Base-by-base conservation (phyloP, 1,140 invertebrate species). In the Leptopilina boulardi region DNA sequence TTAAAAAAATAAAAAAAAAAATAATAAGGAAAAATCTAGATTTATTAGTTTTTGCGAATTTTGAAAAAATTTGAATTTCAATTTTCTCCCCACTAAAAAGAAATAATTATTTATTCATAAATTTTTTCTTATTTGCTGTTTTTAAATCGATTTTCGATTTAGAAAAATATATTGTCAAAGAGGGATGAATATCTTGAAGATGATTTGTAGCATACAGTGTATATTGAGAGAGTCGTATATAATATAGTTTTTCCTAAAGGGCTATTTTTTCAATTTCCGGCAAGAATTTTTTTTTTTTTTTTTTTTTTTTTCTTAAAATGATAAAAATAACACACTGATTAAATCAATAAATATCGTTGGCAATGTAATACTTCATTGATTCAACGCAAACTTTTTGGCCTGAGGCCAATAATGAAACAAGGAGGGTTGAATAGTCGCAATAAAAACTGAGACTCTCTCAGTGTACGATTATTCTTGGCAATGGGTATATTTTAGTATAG, bases 401-500 rank as follows among this genome's bases (percentile, higher is more conserved):
- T 66, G 0, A 66, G 59, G 59, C 59, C 59, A 66, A 66, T 30
- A 66, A 66, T 66, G 8, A 23, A 66, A 66, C 59, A 66, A 66
- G 59, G 13, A 66, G 59, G 59, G 59, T 66, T 66, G 59, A 66
- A 66, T 66, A 66, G 59, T 66, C 59, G 59, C 59, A 66, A 66
- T 66, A 66, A 66, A 66, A 66, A 66, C 59, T 34, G 59, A 66
- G 56, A 66, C 59, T 66, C 23, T 66, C 59, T 66, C 59, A 30
- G 59, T 66, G 59, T 4, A 13, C 59, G 59, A 30, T 66, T 66
- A 66, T 66, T 66, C 13, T 66, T 66, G 59, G 59, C 59, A 34
- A 30, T 66, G 59, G 59, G 59, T n/a, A n/a, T 66, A 13, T 66
- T 66, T 66, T 66, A 66, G 23, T 51, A 38, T 9, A 51, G 47